Evolutionary conservation across 2,113 vertebrate genomes (phyloP), one percentile per base, ranked within the genome.

Genomic region (Pseudonaja textilis): DNA sequence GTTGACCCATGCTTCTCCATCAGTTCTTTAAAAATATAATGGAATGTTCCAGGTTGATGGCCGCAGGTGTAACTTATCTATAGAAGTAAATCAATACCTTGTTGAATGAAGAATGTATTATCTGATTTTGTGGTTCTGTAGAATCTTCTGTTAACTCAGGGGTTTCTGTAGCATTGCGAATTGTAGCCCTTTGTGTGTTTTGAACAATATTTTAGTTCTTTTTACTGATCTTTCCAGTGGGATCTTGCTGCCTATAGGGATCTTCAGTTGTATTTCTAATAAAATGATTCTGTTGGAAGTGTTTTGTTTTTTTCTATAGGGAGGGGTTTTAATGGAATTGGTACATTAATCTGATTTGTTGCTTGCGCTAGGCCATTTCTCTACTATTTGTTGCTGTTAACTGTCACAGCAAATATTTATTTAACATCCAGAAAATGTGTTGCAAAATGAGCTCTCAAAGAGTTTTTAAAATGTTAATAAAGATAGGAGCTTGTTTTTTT

Each of bases 271-370:
- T 69, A 12, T 1, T 90, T 94, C 22, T 85, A 93, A 90, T 92
- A 94, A 96, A 93, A 81, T 25, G 26, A 5, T 85, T 95, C 45
- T 88, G 16, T 59, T 92, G 57, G 16, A 88, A 97, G 1, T 10
- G 47, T 8, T 50, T 47, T 47, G 6, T 89, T 87, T 55, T 89
- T 87, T 55, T 22, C 4, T 20, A 16, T 29, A 25, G 29, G 87
- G n/a, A 34, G 7, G n/a, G 18, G 23, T 11, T 47, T 8, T 0
- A 52, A 0, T 0, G 0, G 89, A 94, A 74, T 39, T 89, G 69
- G 52, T 14, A 50, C 0, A 20, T 91, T 90, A 95, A 89, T 90
- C 4, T 92, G 8, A 0, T 47, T 94, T 92, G 54, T 95, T 0
- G 0, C 56, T 87, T 56, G 0, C 5, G 91, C 47, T 64, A 90